Evolutionary conservation across 2,797 vertebrate species (phyloP).

Genomic region (Poecilia velifera): DNA sequence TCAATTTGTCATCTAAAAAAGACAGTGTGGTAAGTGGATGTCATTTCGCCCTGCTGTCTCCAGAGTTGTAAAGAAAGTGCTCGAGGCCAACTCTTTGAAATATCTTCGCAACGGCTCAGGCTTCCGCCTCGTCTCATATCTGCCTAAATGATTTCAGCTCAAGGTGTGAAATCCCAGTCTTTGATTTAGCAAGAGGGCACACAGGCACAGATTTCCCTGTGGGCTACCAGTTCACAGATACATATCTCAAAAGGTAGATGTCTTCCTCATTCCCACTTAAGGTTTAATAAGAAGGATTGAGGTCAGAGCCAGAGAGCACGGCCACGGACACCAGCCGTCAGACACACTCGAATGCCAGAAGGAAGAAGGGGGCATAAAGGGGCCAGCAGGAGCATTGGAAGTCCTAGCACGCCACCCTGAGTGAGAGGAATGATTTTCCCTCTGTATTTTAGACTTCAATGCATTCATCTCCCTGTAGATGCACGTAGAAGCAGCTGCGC

Average conservation of each 20-base stretch:
- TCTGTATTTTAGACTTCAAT: not conserved
- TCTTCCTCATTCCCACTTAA: slow-evolving; percentile 77
- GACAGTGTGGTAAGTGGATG: slow-evolving; percentile 26
- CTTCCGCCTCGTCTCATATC: slow-evolving; percentile 65
- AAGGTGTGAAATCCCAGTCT: slow-evolving; percentile 72
- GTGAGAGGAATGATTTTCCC: slow-evolving; percentile 67
- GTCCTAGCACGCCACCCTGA: slow-evolving; percentile 78
- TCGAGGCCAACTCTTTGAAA: slow-evolving; percentile 68
- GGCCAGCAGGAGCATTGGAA: slow-evolving; percentile 61
- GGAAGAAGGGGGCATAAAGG: slow-evolving; percentile 33
- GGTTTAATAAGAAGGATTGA: slow-evolving; percentile 78
- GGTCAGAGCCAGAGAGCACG: slow-evolving; percentile 67
- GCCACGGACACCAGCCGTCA: slow-evolving; percentile 52
- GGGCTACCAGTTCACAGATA: slow-evolving; percentile 70
- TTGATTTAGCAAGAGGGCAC: slow-evolving; percentile 73
- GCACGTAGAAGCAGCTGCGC: not conserved
- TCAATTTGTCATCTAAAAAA: slow-evolving; percentile 53
- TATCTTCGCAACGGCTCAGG: slow-evolving; percentile 57
- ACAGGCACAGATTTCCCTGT: slow-evolving; percentile 71
- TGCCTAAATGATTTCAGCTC: slow-evolving; percentile 71
- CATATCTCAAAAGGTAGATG: slow-evolving; percentile 73
- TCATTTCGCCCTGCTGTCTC: slow-evolving; percentile 46
- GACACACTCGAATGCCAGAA: slow-evolving; percentile 43
- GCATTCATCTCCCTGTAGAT: not conserved
- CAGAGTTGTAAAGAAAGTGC: slow-evolving; percentile 53